These are phyloP conservation scores for Tamias sibiricus DNA, from an alignment of 2,113 vertebrate species.

Conservation along the genomic window DNA sequence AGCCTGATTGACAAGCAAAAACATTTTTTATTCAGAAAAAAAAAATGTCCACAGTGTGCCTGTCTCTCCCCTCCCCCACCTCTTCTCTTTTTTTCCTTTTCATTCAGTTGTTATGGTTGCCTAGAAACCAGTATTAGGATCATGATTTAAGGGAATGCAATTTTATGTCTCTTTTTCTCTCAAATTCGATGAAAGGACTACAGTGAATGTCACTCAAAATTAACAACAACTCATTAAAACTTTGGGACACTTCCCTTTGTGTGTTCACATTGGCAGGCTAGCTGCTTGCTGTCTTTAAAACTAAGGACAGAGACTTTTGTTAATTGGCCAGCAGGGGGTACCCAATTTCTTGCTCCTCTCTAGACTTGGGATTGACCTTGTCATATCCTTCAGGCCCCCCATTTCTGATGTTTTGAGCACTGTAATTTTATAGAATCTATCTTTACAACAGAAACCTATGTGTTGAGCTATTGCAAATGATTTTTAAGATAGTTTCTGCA, in stretches of 20 bases:
- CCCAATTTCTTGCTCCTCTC: slow-evolving; percentile 43
- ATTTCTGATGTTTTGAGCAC: neutral
- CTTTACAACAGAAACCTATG: slow-evolving; percentile 47
- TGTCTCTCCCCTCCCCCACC: no score
- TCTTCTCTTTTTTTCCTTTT: neutral
- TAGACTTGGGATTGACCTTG: slow-evolving; percentile 38
- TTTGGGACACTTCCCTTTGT: slow-evolving; percentile 63
- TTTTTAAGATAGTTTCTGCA: slow-evolving; percentile 60
- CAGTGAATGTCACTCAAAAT: slow-evolving; percentile 73
- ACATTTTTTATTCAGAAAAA: slow-evolving; percentile 59
- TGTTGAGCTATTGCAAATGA: neutral
- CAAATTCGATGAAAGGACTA: neutral
- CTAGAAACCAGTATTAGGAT: slow-evolving; percentile 51
- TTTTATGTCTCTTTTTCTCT: slow-evolving; percentile 38
- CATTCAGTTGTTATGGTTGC: slow-evolving; percentile 61
- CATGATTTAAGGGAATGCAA: slow-evolving; percentile 32
- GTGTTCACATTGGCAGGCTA: neutral
- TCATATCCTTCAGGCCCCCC: neutral
- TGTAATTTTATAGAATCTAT: neutral
- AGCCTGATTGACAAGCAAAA: slow-evolving; percentile 34
- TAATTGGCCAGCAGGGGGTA: slow-evolving; percentile 28
- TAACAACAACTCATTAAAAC: slow-evolving; percentile 52
- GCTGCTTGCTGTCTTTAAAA: slow-evolving; percentile 59
- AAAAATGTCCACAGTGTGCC: neutral
- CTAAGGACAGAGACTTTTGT: neutral